A percentile compares a stretch with the other conserved stretches of the same genome.
Evolutionary conservation across 2,797 vertebrate species (phyloP).

Genomic region (Zalophus californianus): DNA sequence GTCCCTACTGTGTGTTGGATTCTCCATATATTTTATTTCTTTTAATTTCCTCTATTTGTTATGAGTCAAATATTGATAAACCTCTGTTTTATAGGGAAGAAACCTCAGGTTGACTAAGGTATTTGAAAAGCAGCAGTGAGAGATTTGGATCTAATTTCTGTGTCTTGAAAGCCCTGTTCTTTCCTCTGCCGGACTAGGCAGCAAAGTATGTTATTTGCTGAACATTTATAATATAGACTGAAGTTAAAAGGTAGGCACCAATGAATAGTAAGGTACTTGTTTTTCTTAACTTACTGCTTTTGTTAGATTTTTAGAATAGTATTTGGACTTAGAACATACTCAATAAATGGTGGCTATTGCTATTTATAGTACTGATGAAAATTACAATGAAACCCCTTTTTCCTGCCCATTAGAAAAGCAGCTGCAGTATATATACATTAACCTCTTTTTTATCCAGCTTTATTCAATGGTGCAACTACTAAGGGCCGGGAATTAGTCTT

Average conservation of each 20-base stretch:
- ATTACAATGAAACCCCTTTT: neutral
- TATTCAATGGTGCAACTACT: neutral
- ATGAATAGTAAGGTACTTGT: neutral
- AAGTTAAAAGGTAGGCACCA: neutral
- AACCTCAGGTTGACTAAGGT: neutral
- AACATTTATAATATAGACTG: neutral
- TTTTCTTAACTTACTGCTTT: neutral
- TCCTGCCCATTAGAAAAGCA: neutral
- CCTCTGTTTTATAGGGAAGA: neutral
- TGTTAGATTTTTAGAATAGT: neutral
- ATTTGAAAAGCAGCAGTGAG: neutral
- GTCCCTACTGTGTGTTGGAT: neutral
- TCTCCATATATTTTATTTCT: neutral
- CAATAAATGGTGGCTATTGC: neutral
- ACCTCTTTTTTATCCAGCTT: neutral
- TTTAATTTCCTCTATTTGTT: neutral
- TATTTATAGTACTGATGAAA: slow-evolving; percentile 1
- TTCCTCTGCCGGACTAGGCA: neutral
- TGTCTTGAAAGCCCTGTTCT: neutral
- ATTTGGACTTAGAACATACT: neutral
- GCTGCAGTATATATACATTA: neutral
- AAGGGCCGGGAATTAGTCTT: neutral
- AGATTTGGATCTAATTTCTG: neutral
- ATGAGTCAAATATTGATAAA: neutral
- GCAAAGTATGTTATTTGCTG: neutral